Conservation (phyloP, 1,140 invertebrate genomes). For the Heliothis virescens region DNA sequence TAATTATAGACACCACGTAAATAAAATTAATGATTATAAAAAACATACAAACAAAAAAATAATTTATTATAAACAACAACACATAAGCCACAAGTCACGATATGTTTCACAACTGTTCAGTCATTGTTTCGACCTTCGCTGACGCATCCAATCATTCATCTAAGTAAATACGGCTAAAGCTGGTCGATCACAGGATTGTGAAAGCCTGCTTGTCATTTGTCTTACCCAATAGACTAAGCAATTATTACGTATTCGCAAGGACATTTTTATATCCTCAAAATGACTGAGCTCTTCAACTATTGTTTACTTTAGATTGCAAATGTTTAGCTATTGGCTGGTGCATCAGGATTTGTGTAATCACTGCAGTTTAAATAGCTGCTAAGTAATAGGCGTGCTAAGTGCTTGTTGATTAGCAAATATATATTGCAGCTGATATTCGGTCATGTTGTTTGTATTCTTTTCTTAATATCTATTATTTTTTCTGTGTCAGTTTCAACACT, state of each 20-base stretch:
- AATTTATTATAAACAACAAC: no score
- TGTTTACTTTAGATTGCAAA: neutral
- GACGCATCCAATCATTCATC: neutral
- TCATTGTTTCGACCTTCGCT: neutral
- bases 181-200: conserved; percentile 10
- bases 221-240: neutral
- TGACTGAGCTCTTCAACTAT: neutral
- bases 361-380: neutral
- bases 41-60: no score
- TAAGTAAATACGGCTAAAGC: conserved; percentile 5
- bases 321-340: no score
- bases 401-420: no score
- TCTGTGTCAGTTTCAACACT: no score
- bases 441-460: no score
- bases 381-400: neutral
- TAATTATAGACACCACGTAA: no score
- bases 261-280: neutral
- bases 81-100: no score
- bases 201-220: conserved; percentile 17
- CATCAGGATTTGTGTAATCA: neutral
- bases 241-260: neutral
- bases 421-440: no score
- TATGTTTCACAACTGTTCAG: no score
- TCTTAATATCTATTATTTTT: no score
- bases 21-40: no score